Evolutionary conservation across 2,888 invertebrate genomes (phyloP).

Genomic region (Adelphocoris suturalis): DNA sequence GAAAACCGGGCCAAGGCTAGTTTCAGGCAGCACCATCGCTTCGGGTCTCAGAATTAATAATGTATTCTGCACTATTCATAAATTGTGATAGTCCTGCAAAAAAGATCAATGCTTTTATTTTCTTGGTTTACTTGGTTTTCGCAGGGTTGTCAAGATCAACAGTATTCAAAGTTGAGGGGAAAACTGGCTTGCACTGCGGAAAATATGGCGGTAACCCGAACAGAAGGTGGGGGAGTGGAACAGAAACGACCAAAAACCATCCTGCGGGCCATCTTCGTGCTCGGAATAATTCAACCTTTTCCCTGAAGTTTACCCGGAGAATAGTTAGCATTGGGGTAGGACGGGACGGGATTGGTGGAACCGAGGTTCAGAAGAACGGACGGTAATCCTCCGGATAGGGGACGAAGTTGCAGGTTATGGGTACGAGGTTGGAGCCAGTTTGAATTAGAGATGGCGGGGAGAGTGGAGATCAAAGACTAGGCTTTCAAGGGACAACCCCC

Average conservation of each 20-base stretch:
- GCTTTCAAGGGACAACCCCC: not conserved
- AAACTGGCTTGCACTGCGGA: not conserved
- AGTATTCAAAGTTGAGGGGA: not conserved
- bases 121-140: too few relatives aligned
- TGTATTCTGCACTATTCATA: too few relatives aligned
- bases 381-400: not conserved
- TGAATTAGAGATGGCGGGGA: conserved; percentile 42
- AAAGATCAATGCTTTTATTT: too few relatives aligned
- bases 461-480: conserved; percentile 32
- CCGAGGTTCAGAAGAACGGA: not conserved
- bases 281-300: conserved; percentile 47
- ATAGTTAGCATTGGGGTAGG: conserved; percentile 39
- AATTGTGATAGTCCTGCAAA: too few relatives aligned
- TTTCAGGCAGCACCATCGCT: too few relatives aligned
- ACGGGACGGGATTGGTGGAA: not conserved
- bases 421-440: not conserved
- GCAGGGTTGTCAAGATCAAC: not conserved
- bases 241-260: conserved; percentile 1
- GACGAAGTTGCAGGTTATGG: conserved; percentile 27
- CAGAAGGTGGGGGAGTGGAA: not conserved
- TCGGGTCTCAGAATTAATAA: too few relatives aligned
- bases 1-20: too few relatives aligned
- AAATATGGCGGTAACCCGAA: not conserved
- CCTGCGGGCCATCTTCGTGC: not conserved
- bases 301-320: conserved; percentile 35